Evolutionary conservation across 2,113 vertebrate species (phyloP).

Genomic region (Saimiri boliviensis): DNA sequence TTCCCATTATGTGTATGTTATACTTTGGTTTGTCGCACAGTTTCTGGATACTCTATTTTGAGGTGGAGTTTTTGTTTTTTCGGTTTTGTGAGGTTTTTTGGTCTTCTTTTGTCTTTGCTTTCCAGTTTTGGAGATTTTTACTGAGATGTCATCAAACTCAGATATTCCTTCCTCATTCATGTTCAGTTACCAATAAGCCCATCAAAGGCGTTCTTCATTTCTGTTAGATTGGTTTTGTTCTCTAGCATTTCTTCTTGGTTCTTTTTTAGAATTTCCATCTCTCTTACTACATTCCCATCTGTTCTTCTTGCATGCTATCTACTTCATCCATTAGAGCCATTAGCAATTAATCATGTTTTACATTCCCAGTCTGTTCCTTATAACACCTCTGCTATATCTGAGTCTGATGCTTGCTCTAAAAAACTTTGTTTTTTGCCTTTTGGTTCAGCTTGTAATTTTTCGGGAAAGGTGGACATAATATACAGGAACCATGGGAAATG

Average conservation of each 20-base stretch:
- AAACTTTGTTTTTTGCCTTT: neutral
- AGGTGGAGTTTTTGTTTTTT: no score
- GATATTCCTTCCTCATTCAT: neutral
- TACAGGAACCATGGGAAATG: neutral
- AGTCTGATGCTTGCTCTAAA: neutral
- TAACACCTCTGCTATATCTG: neutral
- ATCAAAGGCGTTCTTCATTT: neutral
- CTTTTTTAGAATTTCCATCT: neutral
- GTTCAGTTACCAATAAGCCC: neutral
- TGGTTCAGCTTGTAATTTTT: neutral
- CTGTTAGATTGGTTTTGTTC: neutral
- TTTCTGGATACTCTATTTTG: neutral
- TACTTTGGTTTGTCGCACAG: neutral
- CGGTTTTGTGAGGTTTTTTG: no score
- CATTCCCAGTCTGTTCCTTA: neutral
- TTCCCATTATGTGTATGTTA: neutral
- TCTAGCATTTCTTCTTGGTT: neutral
- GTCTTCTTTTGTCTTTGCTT: neutral
- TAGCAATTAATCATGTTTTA: neutral
- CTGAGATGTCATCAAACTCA: neutral
- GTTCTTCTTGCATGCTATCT: neutral
- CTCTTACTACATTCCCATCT: neutral
- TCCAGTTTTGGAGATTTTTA: neutral
- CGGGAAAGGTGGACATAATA: neutral
- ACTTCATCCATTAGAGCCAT: neutral